Base-by-base conservation (phyloP, 2,888 invertebrate species). In the Taenaris catops region DNA sequence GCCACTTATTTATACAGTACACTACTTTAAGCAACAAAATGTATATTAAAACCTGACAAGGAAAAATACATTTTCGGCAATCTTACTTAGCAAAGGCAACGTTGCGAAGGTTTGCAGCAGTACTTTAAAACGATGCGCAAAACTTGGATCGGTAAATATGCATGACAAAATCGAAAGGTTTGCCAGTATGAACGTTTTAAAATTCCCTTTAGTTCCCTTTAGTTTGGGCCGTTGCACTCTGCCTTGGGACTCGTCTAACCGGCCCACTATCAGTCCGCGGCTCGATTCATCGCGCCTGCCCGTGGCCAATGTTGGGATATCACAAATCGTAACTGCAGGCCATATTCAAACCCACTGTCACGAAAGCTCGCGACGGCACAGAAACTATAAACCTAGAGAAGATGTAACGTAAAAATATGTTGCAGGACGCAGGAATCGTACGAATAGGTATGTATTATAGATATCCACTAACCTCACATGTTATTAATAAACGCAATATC, bases 211-310 rank as follows among this genome's bases (percentile, higher is more conserved):
- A 67, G 81, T 79, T 84, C 75, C 74, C 78, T 79, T 69, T 62
- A 67, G 81, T 79, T 84, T 84, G 83, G 86, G 84, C 73, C 81
- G 69, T 83, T 86, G 86, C 84, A 83, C 86, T 78, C 80, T 49
- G 58, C 58, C 63, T 60, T 58, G 64, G 69, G 81, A 84, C 84
- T 73, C 73, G 84, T 84, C 69, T 75, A 81, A 86, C 86, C 86
- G 86, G 84, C 76, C 84, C 67, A 57, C 78, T 84, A 86, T 86
- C 84, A 76, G 83, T 64, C 63, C 69, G 64, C 64, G 63, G 68
- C 63, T 63, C 81, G 81, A 83, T 76, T 75, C 83, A 84, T 84
- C 83, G 79, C 70, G 59, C 68, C 56, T 61, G 58, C 63, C 68
- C 64, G 61, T 65, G 62, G 61, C 68, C 75, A 67, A 65, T 63